Conservation (phyloP, 2,113 vertebrate species). For the Pygoscelis antarcticus region DNA sequence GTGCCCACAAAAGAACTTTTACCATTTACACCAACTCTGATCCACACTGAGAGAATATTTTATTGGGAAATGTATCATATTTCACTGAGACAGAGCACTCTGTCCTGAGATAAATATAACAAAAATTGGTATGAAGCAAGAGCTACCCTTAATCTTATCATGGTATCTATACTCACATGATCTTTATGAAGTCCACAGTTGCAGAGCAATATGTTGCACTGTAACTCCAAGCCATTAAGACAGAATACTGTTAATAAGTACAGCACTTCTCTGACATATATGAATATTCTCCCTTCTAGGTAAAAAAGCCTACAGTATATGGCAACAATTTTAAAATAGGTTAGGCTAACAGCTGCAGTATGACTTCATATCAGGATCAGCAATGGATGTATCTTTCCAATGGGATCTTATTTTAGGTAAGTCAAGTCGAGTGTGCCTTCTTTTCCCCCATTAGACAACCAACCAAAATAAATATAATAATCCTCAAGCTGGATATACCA, state of each 20-base stretch:
- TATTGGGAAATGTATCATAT: neutral
- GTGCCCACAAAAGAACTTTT: neutral
- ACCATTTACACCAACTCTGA: neutral
- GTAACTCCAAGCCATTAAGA: neutral
- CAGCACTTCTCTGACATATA: neutral
- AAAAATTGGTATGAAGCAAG: neutral
- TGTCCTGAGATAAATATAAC: neutral
- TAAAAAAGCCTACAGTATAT: neutral
- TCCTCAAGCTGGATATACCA: neutral
- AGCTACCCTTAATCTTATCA: neutral
- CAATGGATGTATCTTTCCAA: neutral
- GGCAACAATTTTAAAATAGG: neutral
- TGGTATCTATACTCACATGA: neutral
- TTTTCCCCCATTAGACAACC: neutral
- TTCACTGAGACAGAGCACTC: neutral
- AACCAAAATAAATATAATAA: neutral
- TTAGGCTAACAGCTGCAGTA: neutral
- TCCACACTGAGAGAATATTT: neutral
- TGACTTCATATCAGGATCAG: neutral
- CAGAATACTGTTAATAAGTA: neutral
- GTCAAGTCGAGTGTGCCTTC: neutral
- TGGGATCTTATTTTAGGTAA: neutral
- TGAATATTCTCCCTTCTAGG: neutral
- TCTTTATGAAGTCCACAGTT: neutral
- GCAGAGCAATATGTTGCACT: neutral